Evolutionary conservation across 2,797 vertebrate genomes (phyloP).

Genomic region (Sebastes matsubarae): DNA sequence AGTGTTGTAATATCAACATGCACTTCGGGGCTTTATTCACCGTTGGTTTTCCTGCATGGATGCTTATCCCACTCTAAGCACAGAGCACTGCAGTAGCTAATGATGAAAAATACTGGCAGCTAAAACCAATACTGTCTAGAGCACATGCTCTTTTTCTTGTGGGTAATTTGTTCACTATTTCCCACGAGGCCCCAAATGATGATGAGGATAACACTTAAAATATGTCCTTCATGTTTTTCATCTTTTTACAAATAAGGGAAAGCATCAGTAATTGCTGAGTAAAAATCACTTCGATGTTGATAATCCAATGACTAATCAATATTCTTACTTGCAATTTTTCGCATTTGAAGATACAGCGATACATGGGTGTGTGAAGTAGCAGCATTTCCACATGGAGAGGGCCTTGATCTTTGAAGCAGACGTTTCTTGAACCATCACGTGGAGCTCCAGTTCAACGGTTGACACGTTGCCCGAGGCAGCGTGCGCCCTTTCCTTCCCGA

Average conservation of each 20-base stretch:
- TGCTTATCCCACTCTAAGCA: background rate
- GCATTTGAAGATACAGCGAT: background rate
- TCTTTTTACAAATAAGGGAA: background rate
- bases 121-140: background rate
- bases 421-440: conserved; percentile 32
- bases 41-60: background rate
- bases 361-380: background rate
- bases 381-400: background rate
- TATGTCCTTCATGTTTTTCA: background rate
- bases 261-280: background rate
- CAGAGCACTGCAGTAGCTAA: background rate
- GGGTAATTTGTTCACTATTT: background rate
- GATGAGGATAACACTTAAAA: background rate
- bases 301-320: background rate
- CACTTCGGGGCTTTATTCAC: background rate
- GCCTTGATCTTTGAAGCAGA: conserved; percentile 11
- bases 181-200: background rate
- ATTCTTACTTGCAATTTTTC: background rate
- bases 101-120: background rate
- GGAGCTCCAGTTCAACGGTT: conserved; percentile 14
- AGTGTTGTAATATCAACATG: background rate
- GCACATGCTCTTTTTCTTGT: background rate
- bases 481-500: conserved; percentile 47
- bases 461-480: conserved; percentile 51
- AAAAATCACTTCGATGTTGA: background rate